Evolutionary conservation across 92 coral and sea anemone genomes (phyloP).

Genomic region (Chrysogorgia sp.): DNA sequence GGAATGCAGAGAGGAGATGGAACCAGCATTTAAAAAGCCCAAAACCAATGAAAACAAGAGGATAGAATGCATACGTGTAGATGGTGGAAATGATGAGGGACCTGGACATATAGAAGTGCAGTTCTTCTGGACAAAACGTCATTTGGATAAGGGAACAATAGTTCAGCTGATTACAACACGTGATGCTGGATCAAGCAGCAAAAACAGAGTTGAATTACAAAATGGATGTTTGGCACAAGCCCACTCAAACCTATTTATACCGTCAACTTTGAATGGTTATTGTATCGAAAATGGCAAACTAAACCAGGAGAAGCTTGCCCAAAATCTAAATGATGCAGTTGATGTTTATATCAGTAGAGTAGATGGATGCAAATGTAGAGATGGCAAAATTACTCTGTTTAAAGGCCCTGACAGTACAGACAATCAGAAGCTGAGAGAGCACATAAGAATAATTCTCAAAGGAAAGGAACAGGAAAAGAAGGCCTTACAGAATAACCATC

Average conservation of each 20-base stretch:
- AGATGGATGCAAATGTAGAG: conserved; percentile 9
- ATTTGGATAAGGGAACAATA: conserved; percentile 13
- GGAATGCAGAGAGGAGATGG: conserved; percentile 8
- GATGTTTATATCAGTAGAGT: conserved; percentile 20
- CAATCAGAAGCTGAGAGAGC: conserved; percentile 39
- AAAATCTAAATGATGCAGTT: conserved; percentile 17
- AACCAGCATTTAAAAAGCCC: conserved; percentile 50
- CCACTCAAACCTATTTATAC: conserved; percentile 34
- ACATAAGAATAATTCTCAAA: conserved; percentile 40
- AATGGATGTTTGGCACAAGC: conserved; percentile 48
- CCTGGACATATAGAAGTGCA: conserved; percentile 10
- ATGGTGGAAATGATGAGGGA: conserved; percentile 23
- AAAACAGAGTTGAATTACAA: conserved; percentile 28
- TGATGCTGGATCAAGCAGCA: conserved; percentile 21
- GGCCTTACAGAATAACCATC: conserved; percentile 12
- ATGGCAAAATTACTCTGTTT: neutral
- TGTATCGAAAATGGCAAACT: conserved; percentile 13
- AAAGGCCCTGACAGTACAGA: conserved; percentile 27
- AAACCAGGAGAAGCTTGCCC: conserved; percentile 20
- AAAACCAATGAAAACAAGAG: conserved; percentile 20
- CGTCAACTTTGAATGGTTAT: conserved; percentile 11
- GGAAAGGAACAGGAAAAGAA: conserved; percentile 40
- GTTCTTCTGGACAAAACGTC: conserved; percentile 20
- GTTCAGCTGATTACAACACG: neutral
- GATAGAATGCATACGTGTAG: conserved; percentile 21